Conservation (phyloP, 2,113 vertebrate genomes). For the Malaclemys terrapin region DNA sequence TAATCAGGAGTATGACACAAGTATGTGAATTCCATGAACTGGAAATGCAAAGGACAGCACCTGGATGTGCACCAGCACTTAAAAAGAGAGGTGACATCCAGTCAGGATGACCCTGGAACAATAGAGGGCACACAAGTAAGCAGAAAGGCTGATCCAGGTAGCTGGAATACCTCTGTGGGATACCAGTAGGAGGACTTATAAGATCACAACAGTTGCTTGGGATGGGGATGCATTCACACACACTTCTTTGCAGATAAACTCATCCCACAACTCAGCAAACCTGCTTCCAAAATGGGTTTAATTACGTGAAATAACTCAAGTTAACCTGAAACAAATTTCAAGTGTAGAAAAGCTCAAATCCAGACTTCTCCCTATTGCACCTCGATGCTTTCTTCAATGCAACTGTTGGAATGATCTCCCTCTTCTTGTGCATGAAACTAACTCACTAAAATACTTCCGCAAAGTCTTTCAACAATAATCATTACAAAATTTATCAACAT, state of each 20-base stretch:
- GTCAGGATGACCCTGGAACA: too few relatives aligned
- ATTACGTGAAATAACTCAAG: too few relatives aligned
- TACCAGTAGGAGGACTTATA: background rate
- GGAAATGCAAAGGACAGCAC: too few relatives aligned
- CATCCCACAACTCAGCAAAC: background rate
- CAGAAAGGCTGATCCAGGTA: background rate
- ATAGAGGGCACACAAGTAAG: background rate
- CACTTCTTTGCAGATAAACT: background rate
- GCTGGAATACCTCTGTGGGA: background rate
- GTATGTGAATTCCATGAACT: too few relatives aligned
- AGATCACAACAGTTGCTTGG: background rate
- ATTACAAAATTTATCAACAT: background rate
- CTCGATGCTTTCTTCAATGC: background rate
- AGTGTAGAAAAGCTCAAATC: background rate
- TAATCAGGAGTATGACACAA: too few relatives aligned
- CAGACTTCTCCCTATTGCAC: background rate
- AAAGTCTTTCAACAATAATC: background rate
- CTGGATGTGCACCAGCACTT: too few relatives aligned
- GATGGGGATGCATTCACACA: background rate
- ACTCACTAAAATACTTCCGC: background rate
- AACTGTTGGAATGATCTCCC: background rate
- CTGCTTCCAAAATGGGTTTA: background rate
- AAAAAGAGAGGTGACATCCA: too few relatives aligned
- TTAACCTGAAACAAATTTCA: background rate
- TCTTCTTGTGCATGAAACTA: background rate